Evolutionary conservation across 2,888 invertebrate species (phyloP).

Genomic region (Cancer borealis): DNA sequence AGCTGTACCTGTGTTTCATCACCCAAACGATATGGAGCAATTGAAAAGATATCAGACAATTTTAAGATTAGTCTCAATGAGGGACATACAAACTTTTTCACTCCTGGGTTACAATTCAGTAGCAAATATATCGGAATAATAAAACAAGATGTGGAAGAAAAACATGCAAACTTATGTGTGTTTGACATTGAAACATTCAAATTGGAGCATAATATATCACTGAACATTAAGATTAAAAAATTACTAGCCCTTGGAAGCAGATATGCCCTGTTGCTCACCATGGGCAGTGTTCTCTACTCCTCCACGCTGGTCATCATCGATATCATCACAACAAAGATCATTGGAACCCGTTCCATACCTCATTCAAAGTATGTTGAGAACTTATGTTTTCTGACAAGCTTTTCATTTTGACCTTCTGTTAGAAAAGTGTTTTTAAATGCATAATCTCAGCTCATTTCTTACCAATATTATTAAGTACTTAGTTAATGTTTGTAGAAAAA

Average conservation of each 20-base stretch:
- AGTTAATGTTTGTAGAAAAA: not conserved
- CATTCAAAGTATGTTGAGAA: constrained; percentile 73
- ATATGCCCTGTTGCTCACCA: constrained; percentile 74
- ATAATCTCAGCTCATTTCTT: not conserved
- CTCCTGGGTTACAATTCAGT: constrained; percentile 70
- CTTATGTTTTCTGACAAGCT: too few species aligned
- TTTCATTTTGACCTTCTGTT: not conserved
- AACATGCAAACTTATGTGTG: constrained; percentile 68
- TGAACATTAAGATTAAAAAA: constrained; percentile 76
- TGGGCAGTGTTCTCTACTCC: constrained; percentile 68
- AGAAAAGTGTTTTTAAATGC: not conserved
- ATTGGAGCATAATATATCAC: constrained; percentile 50
- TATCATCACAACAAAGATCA: constrained; percentile 60
- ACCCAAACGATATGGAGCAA: not conserved
- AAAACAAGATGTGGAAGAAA: constrained; percentile 74
- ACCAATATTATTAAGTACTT: not conserved
- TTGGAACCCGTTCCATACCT: constrained; percentile 67
- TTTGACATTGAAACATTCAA: constrained; percentile 66
- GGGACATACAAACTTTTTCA: constrained; percentile 68
- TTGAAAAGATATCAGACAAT: constrained; percentile 38
- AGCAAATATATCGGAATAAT: constrained; percentile 67
- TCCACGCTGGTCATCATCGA: constrained; percentile 72
- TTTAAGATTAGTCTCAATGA: constrained; percentile 61
- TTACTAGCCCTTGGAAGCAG: constrained; percentile 75
- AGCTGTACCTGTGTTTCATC: not conserved